phyloP scores from a whole-genome alignment of 2,113 vertebrate species.

The Alligator sinensis region DNA sequence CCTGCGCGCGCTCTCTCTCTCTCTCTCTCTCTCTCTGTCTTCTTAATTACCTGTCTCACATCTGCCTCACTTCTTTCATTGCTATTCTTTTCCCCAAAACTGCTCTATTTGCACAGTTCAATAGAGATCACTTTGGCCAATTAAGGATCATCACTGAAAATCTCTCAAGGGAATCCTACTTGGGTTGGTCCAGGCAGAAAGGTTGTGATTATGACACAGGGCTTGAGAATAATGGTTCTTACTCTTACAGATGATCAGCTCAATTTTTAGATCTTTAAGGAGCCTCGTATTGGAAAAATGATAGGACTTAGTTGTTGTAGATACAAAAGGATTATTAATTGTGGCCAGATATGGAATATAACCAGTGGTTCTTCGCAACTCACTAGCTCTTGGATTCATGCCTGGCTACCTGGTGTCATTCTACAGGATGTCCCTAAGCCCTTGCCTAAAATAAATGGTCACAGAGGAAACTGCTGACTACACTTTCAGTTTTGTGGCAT shows the following conservation, averaged over 20 bases:
- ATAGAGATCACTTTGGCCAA: background rate
- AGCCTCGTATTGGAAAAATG: background rate
- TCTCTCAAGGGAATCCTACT: background rate
- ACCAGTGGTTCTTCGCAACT: background rate
- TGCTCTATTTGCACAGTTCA: background rate
- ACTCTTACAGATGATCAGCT: background rate
- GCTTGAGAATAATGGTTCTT: background rate
- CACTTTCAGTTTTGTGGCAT: fast-evolving
- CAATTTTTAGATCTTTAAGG: background rate
- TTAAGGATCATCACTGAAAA: background rate
- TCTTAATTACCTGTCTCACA: background rate
- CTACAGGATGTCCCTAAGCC: background rate
- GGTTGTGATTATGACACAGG: background rate
- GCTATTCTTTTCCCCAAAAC: background rate
- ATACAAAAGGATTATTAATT: background rate
- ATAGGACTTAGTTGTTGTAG: background rate
- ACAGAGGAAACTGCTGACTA: background rate
- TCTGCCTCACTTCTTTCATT: background rate
- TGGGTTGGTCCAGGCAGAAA: background rate
- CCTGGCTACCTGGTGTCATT: fast-evolving
- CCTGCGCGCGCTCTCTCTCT: background rate
- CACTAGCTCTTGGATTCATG: background rate
- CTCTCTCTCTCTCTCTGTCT: background rate
- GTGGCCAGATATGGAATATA: background rate
- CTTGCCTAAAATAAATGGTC: background rate